Evolutionary conservation across 2,113 vertebrate species (phyloP).

Genomic region (Gymnarchus niloticus): DNA sequence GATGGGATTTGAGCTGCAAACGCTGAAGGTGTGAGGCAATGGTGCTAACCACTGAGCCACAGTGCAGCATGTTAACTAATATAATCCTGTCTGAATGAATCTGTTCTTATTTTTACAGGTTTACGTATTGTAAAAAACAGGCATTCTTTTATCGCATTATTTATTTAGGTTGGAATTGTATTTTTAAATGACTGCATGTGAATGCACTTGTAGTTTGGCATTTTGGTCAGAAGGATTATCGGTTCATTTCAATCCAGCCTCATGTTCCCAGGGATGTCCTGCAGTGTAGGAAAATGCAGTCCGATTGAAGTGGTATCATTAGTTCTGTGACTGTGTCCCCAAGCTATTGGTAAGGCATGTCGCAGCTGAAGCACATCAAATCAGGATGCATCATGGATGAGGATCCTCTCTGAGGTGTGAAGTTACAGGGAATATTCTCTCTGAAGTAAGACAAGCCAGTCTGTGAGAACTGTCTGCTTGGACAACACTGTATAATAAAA

Average conservation of each 20-base stretch:
- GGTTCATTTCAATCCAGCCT: background rate
- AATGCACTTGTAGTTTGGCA: background rate
- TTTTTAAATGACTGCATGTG: no score
- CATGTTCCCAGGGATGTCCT: background rate
- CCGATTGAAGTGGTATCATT: background rate
- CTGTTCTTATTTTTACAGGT: no score
- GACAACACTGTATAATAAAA: background rate
- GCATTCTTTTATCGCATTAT: no score
- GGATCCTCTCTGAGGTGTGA: background rate
- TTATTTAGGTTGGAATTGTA: no score
- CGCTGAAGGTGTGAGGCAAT: no score
- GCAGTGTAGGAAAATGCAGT: background rate
- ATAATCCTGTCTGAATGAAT: no score
- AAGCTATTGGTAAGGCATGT: background rate
- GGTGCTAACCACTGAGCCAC: no score
- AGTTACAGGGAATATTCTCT: background rate
- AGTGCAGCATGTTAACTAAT: no score
- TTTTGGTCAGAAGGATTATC: background rate
- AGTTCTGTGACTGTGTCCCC: background rate
- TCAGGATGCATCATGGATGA: background rate
- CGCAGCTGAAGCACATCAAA: background rate
- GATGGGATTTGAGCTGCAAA: no score
- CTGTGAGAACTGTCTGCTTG: background rate
- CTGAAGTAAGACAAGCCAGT: background rate
- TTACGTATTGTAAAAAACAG: no score